These are phyloP conservation scores for Agrochola macilenta DNA, from an alignment of 2,888 invertebrate species.

Conservation along the genomic window DNA sequence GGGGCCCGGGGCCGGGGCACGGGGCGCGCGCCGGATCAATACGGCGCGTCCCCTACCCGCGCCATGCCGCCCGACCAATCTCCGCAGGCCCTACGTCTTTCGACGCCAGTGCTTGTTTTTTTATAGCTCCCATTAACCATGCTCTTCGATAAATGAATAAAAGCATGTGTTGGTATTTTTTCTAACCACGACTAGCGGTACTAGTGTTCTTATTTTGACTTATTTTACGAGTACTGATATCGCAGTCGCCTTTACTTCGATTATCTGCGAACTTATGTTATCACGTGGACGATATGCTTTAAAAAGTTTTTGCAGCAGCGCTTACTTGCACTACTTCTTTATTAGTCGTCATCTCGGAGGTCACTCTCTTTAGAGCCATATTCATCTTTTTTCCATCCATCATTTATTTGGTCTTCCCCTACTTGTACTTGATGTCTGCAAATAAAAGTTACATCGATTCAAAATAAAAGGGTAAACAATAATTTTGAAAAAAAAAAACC, in stretches of 20 bases:
- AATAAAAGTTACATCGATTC: background rate
- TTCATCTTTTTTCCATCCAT: background rate
- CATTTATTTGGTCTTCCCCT: background rate
- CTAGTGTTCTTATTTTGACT: constrained; percentile 63
- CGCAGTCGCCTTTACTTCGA: constrained; percentile 7
- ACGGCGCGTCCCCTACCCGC: constrained; percentile 83
- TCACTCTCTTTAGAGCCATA: background rate
- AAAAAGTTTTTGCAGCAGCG: background rate
- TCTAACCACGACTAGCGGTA: constrained; percentile 63
- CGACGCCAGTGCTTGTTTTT: constrained; percentile 89
- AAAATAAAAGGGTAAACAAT: no score
- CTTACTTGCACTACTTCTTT: background rate
- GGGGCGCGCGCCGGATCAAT: constrained; percentile 82
- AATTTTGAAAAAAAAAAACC: no score
- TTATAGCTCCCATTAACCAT: constrained; percentile 88
- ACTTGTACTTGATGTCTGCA: background rate
- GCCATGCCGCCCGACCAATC: constrained; percentile 84
- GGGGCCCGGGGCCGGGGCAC: constrained; percentile 67
- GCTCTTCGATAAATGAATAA: constrained; percentile 88
- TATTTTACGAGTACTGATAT: constrained; percentile 58
- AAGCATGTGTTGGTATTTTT: constrained; percentile 84
- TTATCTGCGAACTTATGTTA: constrained; percentile 6
- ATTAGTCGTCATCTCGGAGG: background rate
- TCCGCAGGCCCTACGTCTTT: constrained; percentile 89
- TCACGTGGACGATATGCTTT: background rate